phyloP scores from a whole-genome alignment of 2,888 invertebrate species.

The Nysson spinosus region DNA sequence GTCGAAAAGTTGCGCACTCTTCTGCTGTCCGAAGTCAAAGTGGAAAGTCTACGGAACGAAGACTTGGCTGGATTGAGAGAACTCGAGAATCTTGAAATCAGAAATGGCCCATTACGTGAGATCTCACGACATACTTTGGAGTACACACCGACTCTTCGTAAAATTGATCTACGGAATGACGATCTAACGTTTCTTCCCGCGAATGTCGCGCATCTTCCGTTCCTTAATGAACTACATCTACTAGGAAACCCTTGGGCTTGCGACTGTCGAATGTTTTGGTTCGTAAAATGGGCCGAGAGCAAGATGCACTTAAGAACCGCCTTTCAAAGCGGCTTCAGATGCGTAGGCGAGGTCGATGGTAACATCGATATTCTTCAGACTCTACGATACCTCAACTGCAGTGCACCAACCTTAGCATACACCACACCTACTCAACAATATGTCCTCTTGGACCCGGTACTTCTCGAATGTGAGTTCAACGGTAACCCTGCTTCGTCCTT shows the following conservation, averaged over 20 bases:
- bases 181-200: conserved; percentile 84
- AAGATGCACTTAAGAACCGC: conserved; percentile 75
- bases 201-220: conserved; percentile 82
- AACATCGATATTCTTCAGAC: conserved; percentile 84
- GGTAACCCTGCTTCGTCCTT: conserved; percentile 89
- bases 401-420: conserved; percentile 81
- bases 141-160: conserved; percentile 70
- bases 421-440: conserved; percentile 81
- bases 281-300: conserved; percentile 82
- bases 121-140: conserved; percentile 65
- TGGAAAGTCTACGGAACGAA: conserved; percentile 83
- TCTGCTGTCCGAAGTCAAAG: conserved; percentile 81
- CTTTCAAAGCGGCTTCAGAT: conserved; percentile 82
- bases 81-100: conserved; percentile 84
- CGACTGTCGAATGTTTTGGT: conserved; percentile 92
- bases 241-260: conserved; percentile 90
- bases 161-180: conserved; percentile 80
- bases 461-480: conserved; percentile 86
- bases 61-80: conserved; percentile 83
- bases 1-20: conserved; percentile 79
- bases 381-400: conserved; percentile 86
- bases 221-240: conserved; percentile 83
- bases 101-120: conserved; percentile 72
- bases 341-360: conserved; percentile 75
- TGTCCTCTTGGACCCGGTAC: conserved; percentile 82